These are phyloP conservation scores for Lophius piscatorius DNA, from an alignment of 2,113 vertebrate genomes.

Conservation along the genomic window DNA sequence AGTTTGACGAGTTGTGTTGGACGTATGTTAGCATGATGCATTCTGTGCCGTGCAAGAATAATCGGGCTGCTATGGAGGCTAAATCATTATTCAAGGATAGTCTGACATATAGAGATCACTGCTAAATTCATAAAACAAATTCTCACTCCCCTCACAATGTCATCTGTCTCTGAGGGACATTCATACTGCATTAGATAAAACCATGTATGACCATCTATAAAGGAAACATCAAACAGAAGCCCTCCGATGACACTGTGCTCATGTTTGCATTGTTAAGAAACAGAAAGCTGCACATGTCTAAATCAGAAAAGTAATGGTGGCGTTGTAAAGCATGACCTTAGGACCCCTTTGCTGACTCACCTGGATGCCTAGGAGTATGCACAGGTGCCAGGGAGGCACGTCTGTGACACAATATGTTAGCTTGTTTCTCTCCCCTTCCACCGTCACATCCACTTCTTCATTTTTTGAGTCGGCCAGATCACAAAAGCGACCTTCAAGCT, in stretches of 20 bases:
- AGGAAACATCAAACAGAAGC: slow-evolving; percentile 1
- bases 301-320: not conserved
- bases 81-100: not conserved
- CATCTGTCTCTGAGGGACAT: slow-evolving; percentile 14
- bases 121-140: not conserved
- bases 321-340: not conserved
- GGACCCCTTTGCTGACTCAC: slow-evolving; percentile 48
- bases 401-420: slow-evolving; percentile 87
- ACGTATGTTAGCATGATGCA: not conserved
- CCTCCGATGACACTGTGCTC: slow-evolving; percentile 26
- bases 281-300: not conserved
- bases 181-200: too few relatives aligned
- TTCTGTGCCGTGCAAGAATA: not conserved
- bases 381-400: slow-evolving; percentile 91
- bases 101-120: too few relatives aligned
- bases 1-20: not conserved
- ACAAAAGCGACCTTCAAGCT: slow-evolving; percentile 72
- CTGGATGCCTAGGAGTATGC: slow-evolving; percentile 93
- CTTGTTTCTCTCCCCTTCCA: slow-evolving; percentile 50
- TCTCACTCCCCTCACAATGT: not conserved
- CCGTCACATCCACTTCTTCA: slow-evolving; percentile 37
- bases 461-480: slow-evolving; percentile 53
- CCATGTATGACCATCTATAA: slow-evolving; percentile 7
- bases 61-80: not conserved
- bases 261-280: slow-evolving; percentile 12